A percentile compares a stretch with the other conserved stretches of the same genome.
Conservation (phyloP, 2,888 invertebrate species). For the Diaprepes abbreviatus region DNA sequence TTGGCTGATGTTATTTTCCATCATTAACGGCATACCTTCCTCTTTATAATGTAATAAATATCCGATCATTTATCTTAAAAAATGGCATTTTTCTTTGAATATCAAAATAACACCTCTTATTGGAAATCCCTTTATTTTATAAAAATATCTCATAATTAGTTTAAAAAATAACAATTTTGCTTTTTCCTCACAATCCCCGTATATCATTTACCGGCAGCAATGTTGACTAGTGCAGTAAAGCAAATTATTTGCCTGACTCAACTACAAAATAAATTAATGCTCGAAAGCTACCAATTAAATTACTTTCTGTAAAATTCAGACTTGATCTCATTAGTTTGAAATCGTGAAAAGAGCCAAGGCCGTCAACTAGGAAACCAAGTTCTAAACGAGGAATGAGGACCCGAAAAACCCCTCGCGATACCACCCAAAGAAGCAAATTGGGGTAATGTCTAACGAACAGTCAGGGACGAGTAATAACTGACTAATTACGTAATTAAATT, state of each 20-base stretch:
- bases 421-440: constrained; percentile 27
- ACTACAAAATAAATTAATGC: constrained; percentile 19
- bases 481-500: constrained; percentile 36
- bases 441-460: constrained; percentile 29
- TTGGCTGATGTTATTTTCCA: too few species aligned
- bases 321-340: constrained; percentile 28
- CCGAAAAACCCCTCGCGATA: not conserved
- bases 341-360: constrained; percentile 19
- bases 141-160: too few species aligned
- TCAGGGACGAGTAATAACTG: constrained; percentile 32
- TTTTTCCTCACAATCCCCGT: too few species aligned
- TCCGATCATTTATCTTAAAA: too few species aligned
- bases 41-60: too few species aligned
- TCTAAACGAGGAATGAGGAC: constrained; percentile 19
- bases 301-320: constrained; percentile 19
- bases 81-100: too few species aligned
- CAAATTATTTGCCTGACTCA: constrained; percentile 11
- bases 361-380: constrained; percentile 13
- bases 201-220: not conserved
- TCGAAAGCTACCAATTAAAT: constrained; percentile 25
- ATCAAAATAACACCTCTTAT: too few species aligned
- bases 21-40: too few species aligned
- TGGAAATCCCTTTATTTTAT: too few species aligned
- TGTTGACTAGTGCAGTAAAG: constrained; percentile 4
- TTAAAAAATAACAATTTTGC: too few species aligned